Conservation (phyloP, 2,113 vertebrate species). For the Neolamprologus sp. region DNA sequence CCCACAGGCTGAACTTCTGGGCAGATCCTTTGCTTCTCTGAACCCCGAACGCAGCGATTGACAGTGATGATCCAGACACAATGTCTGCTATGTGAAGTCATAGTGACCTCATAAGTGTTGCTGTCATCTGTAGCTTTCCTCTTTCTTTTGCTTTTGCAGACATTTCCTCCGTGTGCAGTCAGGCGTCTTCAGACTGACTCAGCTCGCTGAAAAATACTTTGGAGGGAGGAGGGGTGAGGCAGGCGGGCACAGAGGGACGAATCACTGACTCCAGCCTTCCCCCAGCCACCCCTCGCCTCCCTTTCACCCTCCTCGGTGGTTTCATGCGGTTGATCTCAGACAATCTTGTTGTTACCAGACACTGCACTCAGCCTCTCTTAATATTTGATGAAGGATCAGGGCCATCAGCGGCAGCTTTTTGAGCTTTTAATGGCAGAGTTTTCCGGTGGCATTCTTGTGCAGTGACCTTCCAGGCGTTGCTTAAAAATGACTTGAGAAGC, state of each 20-base stretch:
- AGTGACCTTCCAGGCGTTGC: neutral
- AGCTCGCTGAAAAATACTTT: neutral
- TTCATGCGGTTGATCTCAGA: constrained; percentile 20
- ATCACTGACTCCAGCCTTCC: neutral
- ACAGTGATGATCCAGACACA: neutral
- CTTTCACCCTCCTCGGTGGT: neutral
- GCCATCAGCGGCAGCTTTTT: constrained; percentile 11
- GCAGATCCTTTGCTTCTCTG: neutral
- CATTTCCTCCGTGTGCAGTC: neutral
- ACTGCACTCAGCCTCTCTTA: constrained; percentile 52
- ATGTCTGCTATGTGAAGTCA: neutral
- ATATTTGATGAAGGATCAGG: constrained; percentile 55
- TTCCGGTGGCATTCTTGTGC: neutral
- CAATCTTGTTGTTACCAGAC: constrained; percentile 42
- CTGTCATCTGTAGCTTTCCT: neutral
- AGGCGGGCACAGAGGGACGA: neutral
- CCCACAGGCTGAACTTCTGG: neutral
- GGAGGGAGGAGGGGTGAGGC: neutral
- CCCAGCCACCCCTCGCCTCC: neutral
- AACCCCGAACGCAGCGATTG: too few relatives aligned
- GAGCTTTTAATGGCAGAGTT: constrained; percentile 27
- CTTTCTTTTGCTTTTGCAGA: neutral
- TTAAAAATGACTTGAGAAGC: neutral
- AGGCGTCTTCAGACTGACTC: neutral
- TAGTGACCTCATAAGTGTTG: neutral